phyloP scores from a whole-genome alignment of 2,113 vertebrate species.

The Hepsetus odoe region DNA sequence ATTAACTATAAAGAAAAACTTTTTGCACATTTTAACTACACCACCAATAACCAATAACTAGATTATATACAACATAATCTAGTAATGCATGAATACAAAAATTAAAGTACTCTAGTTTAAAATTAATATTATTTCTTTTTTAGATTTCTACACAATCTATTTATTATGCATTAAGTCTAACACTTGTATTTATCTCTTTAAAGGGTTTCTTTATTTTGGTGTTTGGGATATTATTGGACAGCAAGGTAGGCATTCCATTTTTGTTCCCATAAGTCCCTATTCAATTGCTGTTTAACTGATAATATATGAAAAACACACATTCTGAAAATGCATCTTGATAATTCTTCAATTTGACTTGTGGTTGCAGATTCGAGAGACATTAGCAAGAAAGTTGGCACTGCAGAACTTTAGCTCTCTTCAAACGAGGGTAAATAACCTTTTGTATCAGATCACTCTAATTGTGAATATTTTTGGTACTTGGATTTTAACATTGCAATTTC shows the following conservation, averaged over 20 bases:
- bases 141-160: too few species aligned
- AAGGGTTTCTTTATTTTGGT: constrained; percentile 14
- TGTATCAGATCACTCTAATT: not conserved
- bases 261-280: not conserved
- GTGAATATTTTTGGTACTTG: not conserved
- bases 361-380: constrained; percentile 2
- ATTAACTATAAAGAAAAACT: too few species aligned
- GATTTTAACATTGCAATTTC: not conserved
- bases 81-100: too few species aligned
- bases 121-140: too few species aligned
- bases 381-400: not conserved
- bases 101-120: too few species aligned
- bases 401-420: not conserved
- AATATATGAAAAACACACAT: not conserved
- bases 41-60: too few species aligned
- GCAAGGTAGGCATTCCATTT: not conserved
- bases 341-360: not conserved
- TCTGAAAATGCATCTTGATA: not conserved
- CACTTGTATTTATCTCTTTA: not conserved
- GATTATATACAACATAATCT: too few species aligned
- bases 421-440: constrained; percentile 1
- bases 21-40: too few species aligned
- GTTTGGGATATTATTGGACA: constrained; percentile 3
- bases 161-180: not conserved
- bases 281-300: not conserved